Base-by-base conservation (phyloP, 35 echinoderm and acorn worm species). In the Acanthaster planci region DNA sequence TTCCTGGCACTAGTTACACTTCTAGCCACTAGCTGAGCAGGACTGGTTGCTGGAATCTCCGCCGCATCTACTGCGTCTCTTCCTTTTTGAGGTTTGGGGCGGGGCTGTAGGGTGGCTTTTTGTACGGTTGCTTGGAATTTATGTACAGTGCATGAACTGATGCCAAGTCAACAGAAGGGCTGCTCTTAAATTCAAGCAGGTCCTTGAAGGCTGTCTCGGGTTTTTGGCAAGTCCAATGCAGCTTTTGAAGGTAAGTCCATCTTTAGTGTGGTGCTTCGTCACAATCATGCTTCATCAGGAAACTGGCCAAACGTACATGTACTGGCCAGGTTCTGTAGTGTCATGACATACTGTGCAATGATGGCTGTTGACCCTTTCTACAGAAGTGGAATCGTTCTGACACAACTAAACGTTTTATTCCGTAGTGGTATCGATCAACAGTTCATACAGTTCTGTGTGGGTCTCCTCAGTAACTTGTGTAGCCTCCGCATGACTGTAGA, bases 361-460 rank as follows among this genome's bases (percentile, higher is more conserved):
- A 54, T 8, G 15, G 21, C 22, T 79, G 76, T 23, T 93, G 90
- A 38, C 78, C 85, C 17, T 72, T 36, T 37, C 77, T 93, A 40
- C 81, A 60, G 39, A 93, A 93, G 16, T 72, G 37, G 52, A 88
- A 93, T 40, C 79, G 52, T 37, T 88, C 57, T 42, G 83, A 59
- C 29, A 93, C 87, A 0, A 77, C 40, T 17, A 86, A 60, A 0
- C 56, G 78, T 36, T 60, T 81, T 14, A 86, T 80, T n/a, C 30
- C 52, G 9, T 51, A 76, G 18, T 84, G 79, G 8, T n/a, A n/a
- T 36, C 26, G 0, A 16, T 55, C 2, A 90, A 53, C 2, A 44
- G 21, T 15, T 72, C 36, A 37, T 77, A 39, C 35, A 90, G 42
- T 37, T 90, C 51, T 0, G 50, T 9, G 32, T 77, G 78, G 0